phyloP scores from a whole-genome alignment of 2,888 invertebrate genomes.

The Euspilapteryx auroguttella region DNA sequence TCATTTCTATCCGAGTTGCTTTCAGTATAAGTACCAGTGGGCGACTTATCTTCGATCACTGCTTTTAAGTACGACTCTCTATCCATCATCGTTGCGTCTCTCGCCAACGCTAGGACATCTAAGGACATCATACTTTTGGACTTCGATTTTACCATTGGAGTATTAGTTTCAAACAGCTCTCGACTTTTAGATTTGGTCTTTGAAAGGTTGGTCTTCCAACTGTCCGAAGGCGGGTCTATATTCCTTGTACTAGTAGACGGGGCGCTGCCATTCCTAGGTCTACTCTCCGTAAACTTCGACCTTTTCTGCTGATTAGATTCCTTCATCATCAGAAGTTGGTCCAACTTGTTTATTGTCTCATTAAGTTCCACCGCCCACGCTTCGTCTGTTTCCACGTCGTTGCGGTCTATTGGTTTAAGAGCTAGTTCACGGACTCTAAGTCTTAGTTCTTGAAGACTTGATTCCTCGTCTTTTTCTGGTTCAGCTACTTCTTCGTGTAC shows the following conservation, averaged over 20 bases:
- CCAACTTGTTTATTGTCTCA: conserved; percentile 76
- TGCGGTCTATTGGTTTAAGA: conserved; percentile 73
- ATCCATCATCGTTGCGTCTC: conserved; percentile 40
- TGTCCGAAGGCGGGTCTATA: not conserved
- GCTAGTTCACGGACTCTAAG: conserved; percentile 73
- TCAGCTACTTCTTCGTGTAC: conserved; percentile 30
- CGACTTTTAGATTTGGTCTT: conserved; percentile 38
- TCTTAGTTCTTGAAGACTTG: conserved; percentile 67
- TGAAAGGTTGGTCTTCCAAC: conserved; percentile 20
- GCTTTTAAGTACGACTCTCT: conserved; percentile 47
- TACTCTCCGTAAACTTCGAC: conserved; percentile 39
- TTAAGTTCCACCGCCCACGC: conserved; percentile 78
- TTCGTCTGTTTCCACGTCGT: conserved; percentile 68
- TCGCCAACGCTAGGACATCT: conserved; percentile 39
- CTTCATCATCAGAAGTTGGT: conserved; percentile 70
- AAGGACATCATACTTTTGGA: conserved; percentile 54
- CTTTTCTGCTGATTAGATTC: conserved; percentile 62
- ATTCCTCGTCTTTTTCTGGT: conserved; percentile 45
- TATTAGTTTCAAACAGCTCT: conserved; percentile 29
- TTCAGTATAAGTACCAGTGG: conserved; percentile 45
- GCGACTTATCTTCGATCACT: conserved; percentile 50
- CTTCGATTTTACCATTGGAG: conserved; percentile 33
- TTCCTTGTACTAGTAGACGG: conserved; percentile 28
- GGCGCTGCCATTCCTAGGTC: conserved; percentile 37
- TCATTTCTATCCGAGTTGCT: conserved; percentile 50